A percentile compares a stretch with the other conserved stretches of the same genome.
Evolutionary conservation across 2,888 invertebrate species (phyloP).

Genomic region (Cantharis rufa): DNA sequence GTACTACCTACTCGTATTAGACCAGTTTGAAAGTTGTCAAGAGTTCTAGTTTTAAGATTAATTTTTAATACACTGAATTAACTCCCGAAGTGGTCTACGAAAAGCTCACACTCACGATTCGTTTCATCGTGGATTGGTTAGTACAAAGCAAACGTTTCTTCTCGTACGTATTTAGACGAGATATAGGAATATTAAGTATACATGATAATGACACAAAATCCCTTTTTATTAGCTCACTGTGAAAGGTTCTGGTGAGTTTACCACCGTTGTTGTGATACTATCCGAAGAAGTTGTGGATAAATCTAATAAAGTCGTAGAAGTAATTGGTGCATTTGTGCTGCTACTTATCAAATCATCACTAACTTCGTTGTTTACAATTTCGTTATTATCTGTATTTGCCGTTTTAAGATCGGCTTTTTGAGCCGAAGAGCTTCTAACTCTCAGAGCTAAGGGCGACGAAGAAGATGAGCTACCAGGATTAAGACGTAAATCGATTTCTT

Average conservation of each 20-base stretch:
- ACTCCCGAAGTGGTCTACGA: neutral
- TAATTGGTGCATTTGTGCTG: neutral
- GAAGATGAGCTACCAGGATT: neutral
- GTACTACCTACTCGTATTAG: neutral
- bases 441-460: neutral
- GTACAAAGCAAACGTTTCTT: neutral
- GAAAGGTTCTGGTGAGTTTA: neutral
- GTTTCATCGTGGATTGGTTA: neutral
- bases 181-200: neutral
- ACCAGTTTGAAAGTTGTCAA: neutral
- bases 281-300: neutral
- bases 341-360: neutral
- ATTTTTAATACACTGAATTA: neutral
- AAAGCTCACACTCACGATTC: neutral
- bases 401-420: neutral
- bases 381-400: neutral
- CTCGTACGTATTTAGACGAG: slow-evolving; percentile 9
- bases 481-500: slow-evolving; percentile 35
- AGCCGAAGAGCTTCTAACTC: neutral
- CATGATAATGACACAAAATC: neutral
- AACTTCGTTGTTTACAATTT: neutral
- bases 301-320: neutral
- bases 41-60: neutral
- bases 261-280: neutral
- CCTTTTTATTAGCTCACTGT: slow-evolving; percentile 1